These are phyloP conservation scores for Cordilura impudica DNA, from an alignment of 2,888 invertebrate species.

Conservation along the genomic window DNA sequence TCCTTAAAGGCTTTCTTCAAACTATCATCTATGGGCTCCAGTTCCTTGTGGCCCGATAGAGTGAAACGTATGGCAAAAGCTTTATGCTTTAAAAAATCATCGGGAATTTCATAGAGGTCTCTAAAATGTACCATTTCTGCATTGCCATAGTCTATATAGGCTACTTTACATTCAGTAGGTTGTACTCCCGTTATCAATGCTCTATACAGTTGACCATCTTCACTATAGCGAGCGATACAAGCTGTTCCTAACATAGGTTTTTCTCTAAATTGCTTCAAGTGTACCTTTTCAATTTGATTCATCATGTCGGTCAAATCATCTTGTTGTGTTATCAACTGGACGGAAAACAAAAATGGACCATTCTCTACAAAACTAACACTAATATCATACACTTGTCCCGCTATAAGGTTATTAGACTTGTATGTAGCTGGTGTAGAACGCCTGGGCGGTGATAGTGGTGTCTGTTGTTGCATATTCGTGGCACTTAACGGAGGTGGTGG, in stretches of 20 bases:
- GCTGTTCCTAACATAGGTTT: constrained; percentile 87
- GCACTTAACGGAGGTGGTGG: constrained; percentile 56
- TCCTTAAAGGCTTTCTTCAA: constrained; percentile 86
- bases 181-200: constrained; percentile 87
- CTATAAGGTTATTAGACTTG: constrained; percentile 78
- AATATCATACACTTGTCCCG: constrained; percentile 82
- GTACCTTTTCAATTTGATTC: constrained; percentile 84
- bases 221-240: constrained; percentile 86
- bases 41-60: constrained; percentile 84
- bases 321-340: constrained; percentile 83
- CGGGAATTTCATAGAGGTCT: constrained; percentile 87
- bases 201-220: constrained; percentile 84
- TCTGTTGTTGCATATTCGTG: constrained; percentile 51
- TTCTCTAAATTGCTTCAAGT: constrained; percentile 82
- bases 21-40: constrained; percentile 79
- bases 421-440: constrained; percentile 71
- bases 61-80: constrained; percentile 88
- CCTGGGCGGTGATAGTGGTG: constrained; percentile 53
- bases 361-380: constrained; percentile 88
- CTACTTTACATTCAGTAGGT: constrained; percentile 85
- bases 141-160: constrained; percentile 90
- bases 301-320: constrained; percentile 83
- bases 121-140: constrained; percentile 85
- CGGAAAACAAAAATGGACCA: constrained; percentile 87
- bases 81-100: constrained; percentile 84